Evolutionary conservation across 2,888 invertebrate genomes (phyloP), one percentile per base, ranked within the genome.

Genomic region (Panzeria rudis): DNA sequence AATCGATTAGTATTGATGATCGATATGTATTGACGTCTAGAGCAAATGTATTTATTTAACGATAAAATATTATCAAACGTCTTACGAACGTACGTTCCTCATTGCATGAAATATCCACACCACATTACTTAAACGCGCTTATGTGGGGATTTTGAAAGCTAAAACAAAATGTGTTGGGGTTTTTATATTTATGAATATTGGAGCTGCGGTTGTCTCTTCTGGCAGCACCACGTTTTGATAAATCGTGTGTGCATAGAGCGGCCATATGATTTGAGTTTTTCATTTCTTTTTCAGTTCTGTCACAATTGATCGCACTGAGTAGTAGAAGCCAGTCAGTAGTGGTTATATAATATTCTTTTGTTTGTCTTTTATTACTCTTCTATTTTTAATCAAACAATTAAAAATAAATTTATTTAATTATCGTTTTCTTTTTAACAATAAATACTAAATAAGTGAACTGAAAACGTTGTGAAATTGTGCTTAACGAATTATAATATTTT

Each of bases 291-390:
- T 82, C 50, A 77, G 82, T 77, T 71, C 76, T 83, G 82, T 83
- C 82, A 82, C 76, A 83, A 83, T 83, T 83, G 77, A 77, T 83
- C 82, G 76, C 69, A 83, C 82, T 77, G 76, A 66, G 73, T 59
- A 72, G 72, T 72, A 80, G 59, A 35, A 59, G 82, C 64, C 50
- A 77, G 82, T 62, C 50, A 77, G 64, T 75, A 83, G 76, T 77
- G 82, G 64, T 83, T 83, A 83, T 83, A 83, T 83, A 83, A 83
- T 77, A 83, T 77, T 77, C 64, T 71, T 83, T 83, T 69, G 76
- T 82, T 76, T 83, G 77, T 71, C 76, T 77, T 82, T 76, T 56
- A 62, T 76, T 77, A 64, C 71, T 77, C 76, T 71, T 77, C 71
- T 83, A 82, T 83, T 59, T 71, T 83, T 83, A 77, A 56, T 76